phyloP scores from a whole-genome alignment of 1,140 invertebrate genomes.

The Drosophila repleta region DNA sequence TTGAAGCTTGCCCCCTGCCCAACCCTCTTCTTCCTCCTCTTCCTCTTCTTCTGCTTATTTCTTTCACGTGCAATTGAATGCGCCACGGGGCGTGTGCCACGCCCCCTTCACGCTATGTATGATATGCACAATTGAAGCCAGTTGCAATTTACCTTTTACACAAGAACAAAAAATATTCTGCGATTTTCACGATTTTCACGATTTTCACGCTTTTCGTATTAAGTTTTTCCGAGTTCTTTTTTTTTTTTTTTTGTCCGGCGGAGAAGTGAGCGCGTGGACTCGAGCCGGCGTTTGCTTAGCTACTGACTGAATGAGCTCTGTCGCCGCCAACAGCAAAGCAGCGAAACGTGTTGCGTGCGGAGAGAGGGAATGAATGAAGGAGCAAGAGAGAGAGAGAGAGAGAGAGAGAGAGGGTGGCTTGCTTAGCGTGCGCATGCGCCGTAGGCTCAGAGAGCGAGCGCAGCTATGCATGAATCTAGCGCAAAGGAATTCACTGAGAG shows the following conservation, averaged over 20 bases:
- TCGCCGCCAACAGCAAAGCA: constrained; percentile 7
- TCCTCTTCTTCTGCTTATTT: no score
- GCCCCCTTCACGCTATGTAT: background rate
- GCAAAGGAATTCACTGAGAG: background rate
- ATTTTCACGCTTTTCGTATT: constrained; percentile 8
- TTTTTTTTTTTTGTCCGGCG: background rate
- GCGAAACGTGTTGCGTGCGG: constrained; percentile 36
- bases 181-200: no score
- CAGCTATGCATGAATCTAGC: background rate
- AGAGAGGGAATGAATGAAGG: constrained; percentile 13
- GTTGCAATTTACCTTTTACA: constrained; percentile 13
- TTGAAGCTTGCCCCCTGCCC: constrained; percentile 34
- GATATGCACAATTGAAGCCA: constrained; percentile 10
- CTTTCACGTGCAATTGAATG: constrained; percentile 46
- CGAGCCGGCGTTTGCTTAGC: constrained; percentile 12
- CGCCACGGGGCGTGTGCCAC: constrained; percentile 6
- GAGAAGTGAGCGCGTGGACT: constrained; percentile 11
- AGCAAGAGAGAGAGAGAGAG: background rate
- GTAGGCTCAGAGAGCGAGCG: background rate
- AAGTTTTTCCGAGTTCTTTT: background rate
- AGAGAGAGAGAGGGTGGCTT: background rate
- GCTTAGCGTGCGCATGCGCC: background rate
- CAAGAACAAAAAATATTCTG: constrained; percentile 11
- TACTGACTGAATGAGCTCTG: constrained; percentile 30
- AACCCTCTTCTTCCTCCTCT: no score